These are phyloP conservation scores for Epinotia ramella DNA, from an alignment of 2,888 invertebrate genomes.

Conservation along the genomic window DNA sequence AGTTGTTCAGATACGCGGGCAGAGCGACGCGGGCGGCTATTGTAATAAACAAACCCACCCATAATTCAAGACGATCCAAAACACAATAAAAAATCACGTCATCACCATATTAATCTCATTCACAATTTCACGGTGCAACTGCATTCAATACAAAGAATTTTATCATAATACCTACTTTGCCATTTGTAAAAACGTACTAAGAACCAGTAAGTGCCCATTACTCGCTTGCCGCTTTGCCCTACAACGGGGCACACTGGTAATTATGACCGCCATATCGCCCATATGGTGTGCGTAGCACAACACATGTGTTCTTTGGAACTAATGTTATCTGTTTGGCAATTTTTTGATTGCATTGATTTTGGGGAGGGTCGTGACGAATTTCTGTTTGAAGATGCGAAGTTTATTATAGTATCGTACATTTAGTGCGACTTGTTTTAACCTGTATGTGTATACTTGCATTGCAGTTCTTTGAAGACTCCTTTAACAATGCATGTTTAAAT, in stretches of 20 bases:
- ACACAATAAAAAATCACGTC: conserved; percentile 17
- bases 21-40: background rate
- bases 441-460: too few relatives aligned
- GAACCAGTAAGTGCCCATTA: background rate
- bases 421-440: too few relatives aligned
- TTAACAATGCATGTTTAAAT: too few relatives aligned
- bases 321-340: conserved; percentile 30
- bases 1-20: too few relatives aligned
- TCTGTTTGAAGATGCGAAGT: conserved; percentile 61
- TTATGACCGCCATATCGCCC: conserved; percentile 35
- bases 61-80: conserved; percentile 1
- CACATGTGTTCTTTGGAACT: conserved; percentile 25
- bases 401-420: background rate
- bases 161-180: conserved; percentile 20
- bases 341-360: conserved; percentile 37
- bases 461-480: too few relatives aligned
- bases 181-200: background rate
- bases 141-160: conserved; percentile 25
- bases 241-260: conserved; percentile 10
- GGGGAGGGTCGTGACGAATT: conserved; percentile 66
- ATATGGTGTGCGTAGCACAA: conserved; percentile 23
- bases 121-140: conserved; percentile 31
- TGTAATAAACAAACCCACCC: background rate
- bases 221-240: conserved; percentile 3
- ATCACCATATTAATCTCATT: conserved; percentile 33